Evolutionary conservation across 1,140 invertebrate genomes (phyloP), one percentile per base, ranked within the genome.

Genomic region (Drosophila melanica): DNA sequence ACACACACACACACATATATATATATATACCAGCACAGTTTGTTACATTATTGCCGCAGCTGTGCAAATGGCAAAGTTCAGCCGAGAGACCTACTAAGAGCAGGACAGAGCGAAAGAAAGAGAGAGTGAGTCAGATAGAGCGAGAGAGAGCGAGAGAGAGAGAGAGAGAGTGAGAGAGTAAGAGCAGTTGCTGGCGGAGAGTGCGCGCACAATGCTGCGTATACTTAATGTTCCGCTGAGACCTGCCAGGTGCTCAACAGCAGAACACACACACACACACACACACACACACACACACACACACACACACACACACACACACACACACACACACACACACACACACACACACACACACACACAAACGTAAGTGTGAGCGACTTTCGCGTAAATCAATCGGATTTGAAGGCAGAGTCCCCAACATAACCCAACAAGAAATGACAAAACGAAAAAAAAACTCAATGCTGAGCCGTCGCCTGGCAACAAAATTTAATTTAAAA

Each of bases 61-160:
- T 63, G 57, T 69, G 71, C 51, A 74, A 69, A 74, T 72, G 69
- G 37, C 69, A 72, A 72, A 72, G 69, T 72, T 72, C 69, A 72
- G 20, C 39, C 47, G 64, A 67, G 63, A 72, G 69, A 72, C 63
- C 69, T 67, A 53, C 48, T 58, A 67, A 72, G 47, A 47, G 27
- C 50, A 18, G 16, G 50, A 35, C 67, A 42, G 9, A 23, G 39
- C 7, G 10, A 39, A 7, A 23, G 20, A 44, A 27, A 30, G 20
- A 54, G 42, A 33, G 30, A 20, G 12, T n/a, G 42, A 18, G 18
- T 7, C 11, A 50, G 37, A 37, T 45, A 18, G 47, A 27, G 35
- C 16, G 5, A 58, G 18, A n/a, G 45, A 14, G 27, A 30, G 5
- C 35, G 1, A 55, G 37, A 42, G 23, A 59, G 37, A 9, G n/a